Evolutionary conservation across 2,797 vertebrate species (phyloP).

Genomic region (Buphagus erythrorhynchus): DNA sequence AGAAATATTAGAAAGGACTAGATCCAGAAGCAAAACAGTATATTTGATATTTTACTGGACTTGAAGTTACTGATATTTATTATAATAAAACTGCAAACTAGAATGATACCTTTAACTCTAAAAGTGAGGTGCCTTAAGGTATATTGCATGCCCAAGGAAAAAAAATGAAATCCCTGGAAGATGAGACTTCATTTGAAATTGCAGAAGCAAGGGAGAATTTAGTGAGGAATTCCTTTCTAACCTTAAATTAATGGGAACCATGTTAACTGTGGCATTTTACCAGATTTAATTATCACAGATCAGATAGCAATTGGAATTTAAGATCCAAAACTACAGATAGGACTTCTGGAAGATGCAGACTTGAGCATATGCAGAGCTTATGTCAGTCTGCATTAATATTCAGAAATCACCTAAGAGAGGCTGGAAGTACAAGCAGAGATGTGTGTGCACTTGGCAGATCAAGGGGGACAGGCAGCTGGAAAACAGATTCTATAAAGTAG

Average conservation of each 20-base stretch:
- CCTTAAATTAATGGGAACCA: background rate
- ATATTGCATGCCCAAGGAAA: background rate
- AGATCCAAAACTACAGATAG: background rate
- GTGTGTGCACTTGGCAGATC: background rate
- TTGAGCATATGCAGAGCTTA: background rate
- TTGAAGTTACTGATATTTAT: background rate
- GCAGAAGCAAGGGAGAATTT: background rate
- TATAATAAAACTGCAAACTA: background rate
- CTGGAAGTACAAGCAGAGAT: background rate
- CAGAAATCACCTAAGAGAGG: background rate
- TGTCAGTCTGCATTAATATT: background rate
- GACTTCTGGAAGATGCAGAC: background rate
- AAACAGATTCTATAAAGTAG: background rate
- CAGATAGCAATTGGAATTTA: background rate
- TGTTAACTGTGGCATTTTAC: background rate
- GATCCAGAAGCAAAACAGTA: background rate
- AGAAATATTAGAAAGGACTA: background rate
- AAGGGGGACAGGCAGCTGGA: background rate
- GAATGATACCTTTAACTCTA: background rate
- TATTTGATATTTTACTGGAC: background rate
- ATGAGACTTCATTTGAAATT: background rate
- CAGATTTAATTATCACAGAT: background rate
- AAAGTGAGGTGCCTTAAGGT: background rate
- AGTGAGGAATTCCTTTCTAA: background rate
- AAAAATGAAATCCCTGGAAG: background rate